Evolutionary conservation across 2,888 invertebrate species (phyloP).

Genomic region (Phrixothrix hirtus): DNA sequence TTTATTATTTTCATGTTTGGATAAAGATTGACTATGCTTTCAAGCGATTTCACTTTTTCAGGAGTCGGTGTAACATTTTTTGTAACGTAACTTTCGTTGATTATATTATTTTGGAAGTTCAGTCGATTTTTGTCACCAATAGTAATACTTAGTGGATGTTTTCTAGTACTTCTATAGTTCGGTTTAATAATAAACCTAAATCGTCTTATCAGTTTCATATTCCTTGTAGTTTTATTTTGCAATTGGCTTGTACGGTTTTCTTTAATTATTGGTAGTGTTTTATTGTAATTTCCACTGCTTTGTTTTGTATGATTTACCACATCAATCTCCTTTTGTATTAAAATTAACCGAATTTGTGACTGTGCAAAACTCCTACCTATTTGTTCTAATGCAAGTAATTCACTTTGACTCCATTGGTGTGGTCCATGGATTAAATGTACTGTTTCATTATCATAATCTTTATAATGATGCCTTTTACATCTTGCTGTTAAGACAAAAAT

Average conservation of each 20-base stretch:
- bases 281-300: too few species aligned
- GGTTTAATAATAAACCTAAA: too few species aligned
- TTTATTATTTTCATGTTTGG: slow-evolving; percentile 57
- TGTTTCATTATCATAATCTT: slow-evolving; percentile 40
- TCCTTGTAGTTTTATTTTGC: background rate
- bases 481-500: slow-evolving; percentile 22
- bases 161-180: too few species aligned
- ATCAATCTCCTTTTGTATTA: slow-evolving; percentile 33
- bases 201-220: too few species aligned
- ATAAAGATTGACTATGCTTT: slow-evolving; percentile 50
- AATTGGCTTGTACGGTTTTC: background rate
- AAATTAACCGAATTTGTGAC: slow-evolving; percentile 46
- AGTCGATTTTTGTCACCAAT: background rate
- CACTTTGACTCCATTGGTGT: slow-evolving; percentile 40
- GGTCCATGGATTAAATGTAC: slow-evolving; percentile 50
- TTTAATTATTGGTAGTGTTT: background rate
- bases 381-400: slow-evolving; percentile 46
- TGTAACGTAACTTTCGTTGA: background rate
- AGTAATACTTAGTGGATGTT: too few species aligned
- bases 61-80: background rate
- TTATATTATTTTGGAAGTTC: background rate
- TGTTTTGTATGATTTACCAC: background rate
- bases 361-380: slow-evolving; percentile 47
- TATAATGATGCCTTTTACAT: slow-evolving; percentile 22
- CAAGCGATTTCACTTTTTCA: slow-evolving; percentile 17